phyloP scores from a whole-genome alignment of 2,113 vertebrate genomes.

The Lampris megalopsis region DNA sequence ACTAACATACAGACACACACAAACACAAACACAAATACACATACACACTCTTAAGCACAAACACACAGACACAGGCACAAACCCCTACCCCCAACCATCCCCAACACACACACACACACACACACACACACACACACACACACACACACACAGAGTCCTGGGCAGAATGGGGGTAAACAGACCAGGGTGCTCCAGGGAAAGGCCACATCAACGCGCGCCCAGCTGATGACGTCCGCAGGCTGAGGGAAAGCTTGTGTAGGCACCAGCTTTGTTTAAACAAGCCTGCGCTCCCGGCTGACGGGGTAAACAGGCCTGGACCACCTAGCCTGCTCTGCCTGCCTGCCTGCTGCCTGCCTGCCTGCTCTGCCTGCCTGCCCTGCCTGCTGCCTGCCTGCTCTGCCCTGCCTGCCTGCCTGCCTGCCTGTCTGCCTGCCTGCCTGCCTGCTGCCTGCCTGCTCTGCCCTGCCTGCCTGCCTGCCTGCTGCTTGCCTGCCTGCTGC shows the following conservation, averaged over 20 bases:
- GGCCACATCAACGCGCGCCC: conserved; percentile 62
- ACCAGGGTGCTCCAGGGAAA: conserved; percentile 50
- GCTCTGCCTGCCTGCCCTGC: not conserved
- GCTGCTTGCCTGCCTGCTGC: too few species aligned
- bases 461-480: too few species aligned
- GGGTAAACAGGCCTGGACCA: conserved; percentile 82
- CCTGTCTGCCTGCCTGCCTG: too few species aligned
- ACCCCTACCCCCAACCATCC: too few species aligned
- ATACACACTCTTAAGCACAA: conserved; percentile 11
- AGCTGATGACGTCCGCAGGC: conserved; percentile 70
- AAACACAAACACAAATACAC: not conserved
- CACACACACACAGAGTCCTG: not conserved
- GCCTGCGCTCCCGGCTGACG: conserved; percentile 55
- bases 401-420: too few species aligned
- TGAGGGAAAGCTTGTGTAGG: conserved; percentile 67
- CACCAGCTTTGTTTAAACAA: conserved; percentile 79
- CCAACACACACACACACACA: not conserved
- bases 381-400: not conserved
- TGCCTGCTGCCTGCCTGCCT: too few species aligned
- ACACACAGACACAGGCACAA: not conserved
- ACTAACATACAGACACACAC: not conserved
- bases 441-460: too few species aligned
- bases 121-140: conserved; percentile 12
- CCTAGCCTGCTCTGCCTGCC: conserved; percentile 66
- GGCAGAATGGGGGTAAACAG: conserved; percentile 28